Evolutionary conservation across 2,113 vertebrate genomes (phyloP), one percentile per base, ranked within the genome.

Genomic region (Sinosuthora webbiana): DNA sequence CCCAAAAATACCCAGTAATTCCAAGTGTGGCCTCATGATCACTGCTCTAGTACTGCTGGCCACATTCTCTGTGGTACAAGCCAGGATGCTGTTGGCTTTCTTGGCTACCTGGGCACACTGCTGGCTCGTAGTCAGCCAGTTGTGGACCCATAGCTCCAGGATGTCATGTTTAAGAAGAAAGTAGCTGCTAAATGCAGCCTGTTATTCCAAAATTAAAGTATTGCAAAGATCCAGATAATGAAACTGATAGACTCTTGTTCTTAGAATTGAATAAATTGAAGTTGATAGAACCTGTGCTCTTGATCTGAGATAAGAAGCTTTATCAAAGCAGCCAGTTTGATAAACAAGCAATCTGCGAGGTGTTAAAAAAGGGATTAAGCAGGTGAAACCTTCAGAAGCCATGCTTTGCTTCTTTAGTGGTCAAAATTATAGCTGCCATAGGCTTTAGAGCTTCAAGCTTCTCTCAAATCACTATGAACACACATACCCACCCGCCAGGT

Each of bases 311-410:
- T 87, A 96, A 86, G 73, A 18, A 77, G 70, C 76, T 90, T 94
- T 94, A 91, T 87, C 77, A 91, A 87, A 95, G 74, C 24, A 73
- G 52, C 31, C 45, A 80, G 79, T 89, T 45, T 91, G 78, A 89
- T 91, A 95, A 89, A 93, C 74, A 95, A 91, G 60, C 49, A 83
- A 73, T 89, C 73, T 67, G 5, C 6, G 27, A 89, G 52, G 30
- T 91, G 30, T 69, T 93, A 24, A 85, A 90, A 84, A 83, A 73
- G 63, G 73, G 80, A 79, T 95, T 86, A 92, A 91, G 49, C 60
- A 88, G 44, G 39, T 23, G 55, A 87, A 95, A 47, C 21, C 57
- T 93, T 74, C 56, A 89, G 33, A 93, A 97, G 16, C 41, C 23
- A 31, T 6, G 53, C 20, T 88, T 35, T 75, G 21, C 76, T 76